Percentiles rank a stretch among this genome's conserved stretches.
phyloP scores from a whole-genome alignment of 1,140 invertebrate genomes.

The Leptinotarsa texana region DNA sequence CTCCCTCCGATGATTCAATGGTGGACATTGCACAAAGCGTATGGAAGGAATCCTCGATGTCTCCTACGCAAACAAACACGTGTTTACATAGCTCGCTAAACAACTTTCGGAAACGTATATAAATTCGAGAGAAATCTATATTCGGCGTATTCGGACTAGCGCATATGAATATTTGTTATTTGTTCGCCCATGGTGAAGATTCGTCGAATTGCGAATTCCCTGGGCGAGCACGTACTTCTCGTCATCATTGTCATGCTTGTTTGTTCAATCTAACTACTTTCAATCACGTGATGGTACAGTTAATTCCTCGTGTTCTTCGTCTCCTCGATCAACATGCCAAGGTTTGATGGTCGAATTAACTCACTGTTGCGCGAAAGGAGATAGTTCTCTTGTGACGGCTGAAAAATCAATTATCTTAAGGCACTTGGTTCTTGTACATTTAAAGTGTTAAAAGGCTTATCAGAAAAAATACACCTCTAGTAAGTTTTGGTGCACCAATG shows the following conservation, averaged over 20 bases:
- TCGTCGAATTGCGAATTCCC: conserved; percentile 2
- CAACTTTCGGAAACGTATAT: conserved; percentile 21
- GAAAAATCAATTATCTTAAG: no score
- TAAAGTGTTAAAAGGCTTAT: no score
- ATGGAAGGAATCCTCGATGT: conserved; percentile 17
- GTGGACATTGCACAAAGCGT: neutral
- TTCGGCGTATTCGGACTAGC: neutral
- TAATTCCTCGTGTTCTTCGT: neutral
- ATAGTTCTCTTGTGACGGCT: neutral
- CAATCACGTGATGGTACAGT: neutral
- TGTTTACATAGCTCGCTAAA: conserved; percentile 20
- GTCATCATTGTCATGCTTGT: neutral
- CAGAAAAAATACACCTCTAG: no score
- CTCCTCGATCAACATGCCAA: neutral
- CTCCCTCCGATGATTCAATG: neutral
- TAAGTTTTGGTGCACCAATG: no score
- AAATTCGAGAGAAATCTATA: conserved; percentile 19
- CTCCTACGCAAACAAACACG: conserved; percentile 20
- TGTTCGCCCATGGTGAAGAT: conserved; percentile 1
- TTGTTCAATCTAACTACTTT: neutral
- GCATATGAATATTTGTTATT: conserved; percentile 24
- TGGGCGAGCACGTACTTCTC: conserved; percentile 7
- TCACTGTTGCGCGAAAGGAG: neutral
- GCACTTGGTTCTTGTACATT: no score
- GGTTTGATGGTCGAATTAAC: neutral